A percentile compares a stretch with the other conserved stretches of the same genome.
Evolutionary conservation across 2,888 invertebrate species (phyloP).

Genomic region (Strigamia crassipes): DNA sequence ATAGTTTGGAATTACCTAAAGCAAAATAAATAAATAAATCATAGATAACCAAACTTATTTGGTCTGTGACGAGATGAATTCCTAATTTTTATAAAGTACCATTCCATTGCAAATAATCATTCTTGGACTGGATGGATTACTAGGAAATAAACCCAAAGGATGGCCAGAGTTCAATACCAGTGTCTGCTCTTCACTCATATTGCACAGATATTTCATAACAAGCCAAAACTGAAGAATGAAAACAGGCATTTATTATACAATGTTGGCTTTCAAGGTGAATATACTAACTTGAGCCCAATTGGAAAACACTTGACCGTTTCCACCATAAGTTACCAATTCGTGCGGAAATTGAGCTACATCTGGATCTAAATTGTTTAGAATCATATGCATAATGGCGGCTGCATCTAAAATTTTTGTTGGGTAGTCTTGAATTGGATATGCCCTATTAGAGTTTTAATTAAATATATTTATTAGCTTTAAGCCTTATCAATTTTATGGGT

Average conservation of each 20-base stretch:
- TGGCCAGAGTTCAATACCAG: conserved; percentile 68
- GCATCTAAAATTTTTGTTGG: conserved; percentile 61
- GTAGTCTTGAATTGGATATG: conserved; percentile 63
- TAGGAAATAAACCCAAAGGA: conserved; percentile 67
- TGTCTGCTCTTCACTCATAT: conserved; percentile 65
- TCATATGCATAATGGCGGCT: conserved; percentile 67
- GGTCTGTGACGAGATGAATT: not conserved
- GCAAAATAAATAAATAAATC: too few species aligned
- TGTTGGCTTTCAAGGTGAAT: not conserved
- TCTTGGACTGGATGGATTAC: conserved; percentile 60
- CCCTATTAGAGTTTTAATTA: conserved; percentile 56
- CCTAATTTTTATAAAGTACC: too few species aligned
- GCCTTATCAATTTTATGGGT: not conserved
- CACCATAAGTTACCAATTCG: conserved; percentile 68
- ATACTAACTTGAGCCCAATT: conserved; percentile 67
- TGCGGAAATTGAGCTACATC: conserved; percentile 68
- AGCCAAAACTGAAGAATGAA: conserved; percentile 64
- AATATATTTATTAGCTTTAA: conserved; percentile 7
- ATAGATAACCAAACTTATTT: not conserved
- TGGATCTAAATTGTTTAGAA: conserved; percentile 68
- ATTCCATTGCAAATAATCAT: conserved; percentile 68
- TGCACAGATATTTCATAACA: conserved; percentile 64
- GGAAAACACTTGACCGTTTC: conserved; percentile 68
- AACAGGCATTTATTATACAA: not conserved
- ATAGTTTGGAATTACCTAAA: conserved; percentile 66